These are phyloP conservation scores for Hippocampus abdominalis DNA, from an alignment of 2,113 vertebrate species.

Conservation along the genomic window DNA sequence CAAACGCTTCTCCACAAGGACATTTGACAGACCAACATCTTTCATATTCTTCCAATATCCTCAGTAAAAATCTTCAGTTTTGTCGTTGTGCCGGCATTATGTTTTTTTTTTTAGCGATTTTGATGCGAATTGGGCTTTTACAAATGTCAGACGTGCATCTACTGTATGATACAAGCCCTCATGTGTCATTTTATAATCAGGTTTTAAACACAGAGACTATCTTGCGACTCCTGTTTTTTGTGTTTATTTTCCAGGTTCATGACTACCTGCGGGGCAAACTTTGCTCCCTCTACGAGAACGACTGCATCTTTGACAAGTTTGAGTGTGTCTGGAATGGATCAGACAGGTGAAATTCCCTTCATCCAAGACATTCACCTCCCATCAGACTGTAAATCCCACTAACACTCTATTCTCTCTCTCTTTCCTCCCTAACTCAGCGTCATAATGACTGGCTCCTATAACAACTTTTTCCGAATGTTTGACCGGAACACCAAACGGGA, in stretches of 20 bases:
- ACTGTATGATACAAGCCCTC: no score
- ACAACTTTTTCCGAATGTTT: conserved; percentile 98
- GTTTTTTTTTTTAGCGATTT: no score
- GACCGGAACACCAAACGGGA: conserved; percentile 95
- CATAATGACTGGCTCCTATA: conserved; percentile 97
- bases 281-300: conserved; percentile 93
- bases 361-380: neutral
- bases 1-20: no score
- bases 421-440: conserved; percentile 71
- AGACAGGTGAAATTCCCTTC: conserved; percentile 81
- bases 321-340: conserved; percentile 97
- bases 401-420: neutral
- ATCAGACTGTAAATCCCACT: neutral
- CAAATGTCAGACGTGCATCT: no score
- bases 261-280: conserved; percentile 94
- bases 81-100: no score
- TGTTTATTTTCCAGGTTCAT: conserved; percentile 77
- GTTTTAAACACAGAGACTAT: no score
- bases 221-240: neutral
- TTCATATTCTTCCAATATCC: no score
- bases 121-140: no score
- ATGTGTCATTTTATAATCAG: no score
- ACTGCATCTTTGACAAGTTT: conserved; percentile 98
- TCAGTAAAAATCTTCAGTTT: no score
- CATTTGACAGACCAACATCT: no score